A percentile compares a stretch with the other conserved stretches of the same genome.
Conservation (phyloP, 2,888 invertebrate genomes). For the Xestia c-nigrum region DNA sequence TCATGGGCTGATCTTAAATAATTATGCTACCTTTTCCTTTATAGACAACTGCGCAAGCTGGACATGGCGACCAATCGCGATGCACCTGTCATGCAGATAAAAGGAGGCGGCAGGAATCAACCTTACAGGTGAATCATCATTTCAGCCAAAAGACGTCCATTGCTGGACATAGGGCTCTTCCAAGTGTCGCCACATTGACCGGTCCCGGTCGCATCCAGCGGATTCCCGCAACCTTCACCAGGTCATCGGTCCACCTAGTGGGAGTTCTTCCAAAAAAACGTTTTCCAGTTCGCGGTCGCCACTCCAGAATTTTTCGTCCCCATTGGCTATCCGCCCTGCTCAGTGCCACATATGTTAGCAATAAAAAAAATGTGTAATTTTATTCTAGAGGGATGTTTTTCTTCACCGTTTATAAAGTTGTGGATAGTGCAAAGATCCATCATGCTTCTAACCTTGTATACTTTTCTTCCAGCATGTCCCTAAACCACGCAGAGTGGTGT, state of each 20-base stretch:
- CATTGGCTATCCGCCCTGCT: too few relatives aligned
- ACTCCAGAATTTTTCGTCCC: too few relatives aligned
- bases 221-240: too few relatives aligned
- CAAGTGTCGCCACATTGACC: too few relatives aligned
- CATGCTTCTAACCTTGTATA: background rate
- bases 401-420: background rate
- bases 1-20: background rate
- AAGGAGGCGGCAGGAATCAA: constrained; percentile 94
- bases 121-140: constrained; percentile 88
- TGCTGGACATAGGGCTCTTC: too few relatives aligned
- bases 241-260: too few relatives aligned
- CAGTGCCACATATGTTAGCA: too few relatives aligned
- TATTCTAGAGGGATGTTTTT: background rate
- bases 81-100: constrained; percentile 97
- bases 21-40: constrained; percentile 30
- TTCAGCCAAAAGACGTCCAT: too few relatives aligned
- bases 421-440: background rate
- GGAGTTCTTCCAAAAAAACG: too few relatives aligned
- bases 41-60: constrained; percentile 93
- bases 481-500: constrained; percentile 99
- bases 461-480: constrained; percentile 93
- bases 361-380: background rate
- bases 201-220: too few relatives aligned
- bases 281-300: too few relatives aligned
- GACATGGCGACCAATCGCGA: constrained; percentile 99